Evolutionary conservation across 2,113 vertebrate species (phyloP).

Genomic region (Pelecanoides urinatrix): DNA sequence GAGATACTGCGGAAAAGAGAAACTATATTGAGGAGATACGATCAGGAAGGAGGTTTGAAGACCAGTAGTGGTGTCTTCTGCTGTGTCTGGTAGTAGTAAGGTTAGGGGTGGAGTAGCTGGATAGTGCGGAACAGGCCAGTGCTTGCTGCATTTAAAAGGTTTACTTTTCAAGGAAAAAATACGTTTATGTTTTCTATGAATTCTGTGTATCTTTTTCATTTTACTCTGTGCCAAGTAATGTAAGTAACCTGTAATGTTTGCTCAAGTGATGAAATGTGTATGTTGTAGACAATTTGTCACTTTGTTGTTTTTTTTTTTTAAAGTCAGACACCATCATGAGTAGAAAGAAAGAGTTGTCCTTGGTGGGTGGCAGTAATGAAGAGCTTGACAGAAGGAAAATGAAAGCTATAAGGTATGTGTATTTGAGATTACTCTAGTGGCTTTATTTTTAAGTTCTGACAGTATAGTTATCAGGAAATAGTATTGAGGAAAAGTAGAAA

Average conservation of each 20-base stretch:
- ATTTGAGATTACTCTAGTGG: neutral
- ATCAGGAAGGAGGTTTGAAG: neutral
- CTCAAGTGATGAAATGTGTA: neutral
- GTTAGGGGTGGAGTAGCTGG: no score
- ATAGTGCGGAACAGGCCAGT: fast-evolving
- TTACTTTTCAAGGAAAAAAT: fast-evolving
- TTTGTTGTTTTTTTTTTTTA: neutral
- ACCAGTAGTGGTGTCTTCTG: fast-evolving
- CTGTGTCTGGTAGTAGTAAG: fast-evolving
- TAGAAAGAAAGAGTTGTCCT: neutral
- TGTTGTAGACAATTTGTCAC: neutral
- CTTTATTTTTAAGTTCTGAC: neutral
- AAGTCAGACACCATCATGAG: neutral
- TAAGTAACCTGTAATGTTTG: neutral
- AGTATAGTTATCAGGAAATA: neutral
- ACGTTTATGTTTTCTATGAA: fast-evolving
- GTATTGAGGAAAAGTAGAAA: neutral
- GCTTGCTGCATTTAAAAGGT: fast-evolving
- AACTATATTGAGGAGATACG: fast-evolving
- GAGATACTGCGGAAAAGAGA: fast-evolving
- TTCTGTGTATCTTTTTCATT: fast-evolving
- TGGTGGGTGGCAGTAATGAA: neutral
- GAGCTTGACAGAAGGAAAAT: neutral
- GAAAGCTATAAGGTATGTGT: conserved; percentile 26
- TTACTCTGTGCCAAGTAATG: fast-evolving